Evolutionary conservation across 2,888 invertebrate genomes (phyloP), one percentile per base, ranked within the genome.

Genomic region (Crocallis elinguaria): DNA sequence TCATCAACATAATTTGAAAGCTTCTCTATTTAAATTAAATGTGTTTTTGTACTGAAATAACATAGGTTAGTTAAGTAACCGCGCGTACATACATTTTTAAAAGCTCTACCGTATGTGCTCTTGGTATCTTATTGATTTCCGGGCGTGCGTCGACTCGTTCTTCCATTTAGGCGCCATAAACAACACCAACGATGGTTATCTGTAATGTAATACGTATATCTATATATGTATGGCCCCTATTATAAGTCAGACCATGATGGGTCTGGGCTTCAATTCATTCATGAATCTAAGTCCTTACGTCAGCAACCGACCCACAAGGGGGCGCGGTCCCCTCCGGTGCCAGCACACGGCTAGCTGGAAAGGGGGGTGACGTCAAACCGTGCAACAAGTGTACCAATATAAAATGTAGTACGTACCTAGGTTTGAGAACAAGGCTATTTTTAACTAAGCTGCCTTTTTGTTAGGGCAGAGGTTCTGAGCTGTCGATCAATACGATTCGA

Each of bases 301-400:
- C 88, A 89, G 82, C 74, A 73, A 57, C 71, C 71, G 60, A 68
- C 79, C 78, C 72, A 66, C 72, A 63, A 76, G 84, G 80, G 76
- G 85, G 81, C 77, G 78, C 82, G 77, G 71, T 59, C 62, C 80
- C 79, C 78, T 75, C 72, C 62, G 61, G 57, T 61, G 56, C 62
- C 56, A 67, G 64, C 67, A 62, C 66, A 54, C 66, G 68, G 71
- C 65, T 65, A 64, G 64, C 70, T 77, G 76, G 67, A 72, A 70
- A 77, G 82, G 76, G 81, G 66, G 64, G 71, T 89, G 89, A 90
- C 90, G 90, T 90, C 89, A 89, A 88, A 68, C 69, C 74, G 77
- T 83, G 90, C 90, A 90, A 89, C 89, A 89, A 89, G 89, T 89
- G 86, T 75, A 78, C 65, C 70, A 57, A 77, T 77, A 75, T 73